Conservation (phyloP, 2,888 invertebrate species). For the Caenorhabditis drosophilae region DNA sequence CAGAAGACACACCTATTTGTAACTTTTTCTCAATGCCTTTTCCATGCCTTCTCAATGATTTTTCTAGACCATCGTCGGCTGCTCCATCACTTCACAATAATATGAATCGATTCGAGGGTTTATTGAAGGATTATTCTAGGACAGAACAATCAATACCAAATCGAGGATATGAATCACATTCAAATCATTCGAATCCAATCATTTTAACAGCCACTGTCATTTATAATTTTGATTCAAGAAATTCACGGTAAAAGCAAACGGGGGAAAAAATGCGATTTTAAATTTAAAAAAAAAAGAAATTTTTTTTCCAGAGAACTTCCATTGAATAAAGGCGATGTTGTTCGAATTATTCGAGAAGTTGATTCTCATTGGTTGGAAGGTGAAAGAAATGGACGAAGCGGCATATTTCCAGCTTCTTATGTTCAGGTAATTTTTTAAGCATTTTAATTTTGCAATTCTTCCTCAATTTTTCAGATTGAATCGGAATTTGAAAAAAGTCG, state of each 20-base stretch:
- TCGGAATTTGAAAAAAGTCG: conserved; percentile 16
- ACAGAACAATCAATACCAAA: background rate
- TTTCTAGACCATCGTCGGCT: conserved; percentile 49
- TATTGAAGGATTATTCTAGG: conserved; percentile 51
- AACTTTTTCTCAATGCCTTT: conserved; percentile 11
- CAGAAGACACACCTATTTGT: conserved; percentile 60
- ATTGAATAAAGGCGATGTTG: conserved; percentile 61
- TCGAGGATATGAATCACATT: background rate
- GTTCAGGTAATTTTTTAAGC: too few species aligned
- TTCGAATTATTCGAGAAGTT: conserved; percentile 57
- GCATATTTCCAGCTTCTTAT: conserved; percentile 63
- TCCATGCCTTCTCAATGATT: background rate
- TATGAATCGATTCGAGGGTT: conserved; percentile 57
- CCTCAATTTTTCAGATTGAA: too few species aligned
- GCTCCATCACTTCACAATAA: conserved; percentile 59
- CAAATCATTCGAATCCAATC: conserved; percentile 3
- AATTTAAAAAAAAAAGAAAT: background rate
- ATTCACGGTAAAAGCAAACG: conserved; percentile 40
- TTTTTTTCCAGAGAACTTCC: conserved; percentile 55
- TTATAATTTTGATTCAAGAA: conserved; percentile 51
- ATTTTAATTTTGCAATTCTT: too few species aligned
- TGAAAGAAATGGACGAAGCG: conserved; percentile 60
- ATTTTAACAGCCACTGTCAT: conserved; percentile 51
- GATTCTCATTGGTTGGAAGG: conserved; percentile 66
- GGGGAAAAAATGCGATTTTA: too few species aligned